Conservation (phyloP, 2,113 vertebrate species). For the Callospermophilus lateralis region DNA sequence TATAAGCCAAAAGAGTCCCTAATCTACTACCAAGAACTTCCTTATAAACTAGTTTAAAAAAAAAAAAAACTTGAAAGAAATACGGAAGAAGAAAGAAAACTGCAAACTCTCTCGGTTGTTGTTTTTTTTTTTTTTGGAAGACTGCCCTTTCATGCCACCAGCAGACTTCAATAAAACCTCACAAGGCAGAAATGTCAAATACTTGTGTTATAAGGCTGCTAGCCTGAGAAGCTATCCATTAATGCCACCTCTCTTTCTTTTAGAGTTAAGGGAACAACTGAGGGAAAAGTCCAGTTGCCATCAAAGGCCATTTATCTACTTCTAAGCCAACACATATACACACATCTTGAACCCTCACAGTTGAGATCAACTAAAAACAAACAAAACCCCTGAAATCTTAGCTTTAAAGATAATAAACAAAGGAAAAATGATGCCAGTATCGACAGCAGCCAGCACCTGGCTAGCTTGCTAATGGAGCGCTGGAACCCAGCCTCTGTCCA, state of each 20-base stretch:
- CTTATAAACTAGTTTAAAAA: background rate
- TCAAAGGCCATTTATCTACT: slow-evolving; percentile 19
- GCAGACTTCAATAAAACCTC: background rate
- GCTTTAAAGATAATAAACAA: background rate
- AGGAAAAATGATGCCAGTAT: background rate
- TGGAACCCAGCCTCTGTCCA: background rate
- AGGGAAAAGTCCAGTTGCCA: slow-evolving; percentile 2
- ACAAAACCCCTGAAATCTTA: background rate
- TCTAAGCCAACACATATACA: background rate
- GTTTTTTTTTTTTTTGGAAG: background rate
- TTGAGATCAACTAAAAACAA: slow-evolving; percentile 24
- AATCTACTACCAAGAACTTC: background rate
- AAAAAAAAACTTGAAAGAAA: background rate
- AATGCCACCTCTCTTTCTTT: background rate
- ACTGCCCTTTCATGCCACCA: background rate
- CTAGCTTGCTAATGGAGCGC: background rate
- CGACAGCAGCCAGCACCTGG: background rate
- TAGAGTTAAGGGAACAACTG: background rate
- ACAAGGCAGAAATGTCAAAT: background rate
- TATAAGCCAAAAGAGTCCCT: background rate
- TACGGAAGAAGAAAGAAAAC: background rate
- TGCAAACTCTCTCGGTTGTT: background rate
- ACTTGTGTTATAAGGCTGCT: background rate
- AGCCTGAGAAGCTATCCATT: background rate
- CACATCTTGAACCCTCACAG: background rate